phyloP scores from a whole-genome alignment of 2,797 vertebrate genomes.

The Crax fasciolata region DNA sequence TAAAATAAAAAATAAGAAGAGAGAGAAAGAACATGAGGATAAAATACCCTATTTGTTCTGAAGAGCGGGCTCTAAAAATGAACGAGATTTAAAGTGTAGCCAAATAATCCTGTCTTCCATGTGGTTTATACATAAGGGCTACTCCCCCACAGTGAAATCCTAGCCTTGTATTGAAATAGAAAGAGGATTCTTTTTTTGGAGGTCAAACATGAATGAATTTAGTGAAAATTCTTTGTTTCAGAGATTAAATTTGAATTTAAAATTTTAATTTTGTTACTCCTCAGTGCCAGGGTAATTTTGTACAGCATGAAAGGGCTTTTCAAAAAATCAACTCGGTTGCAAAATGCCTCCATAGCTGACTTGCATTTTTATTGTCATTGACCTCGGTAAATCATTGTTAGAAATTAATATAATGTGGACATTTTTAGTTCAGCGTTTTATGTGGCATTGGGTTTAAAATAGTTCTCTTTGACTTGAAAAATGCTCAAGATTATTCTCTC shows the following conservation, averaged over 20 bases:
- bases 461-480: constrained; percentile 62
- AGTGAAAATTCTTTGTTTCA: neutral
- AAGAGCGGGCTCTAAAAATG: constrained; percentile 50
- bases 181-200: constrained; percentile 28
- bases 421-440: neutral
- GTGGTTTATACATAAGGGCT: neutral
- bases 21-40: neutral
- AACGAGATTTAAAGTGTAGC: constrained; percentile 65
- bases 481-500: constrained; percentile 31
- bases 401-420: constrained; percentile 71
- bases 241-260: neutral
- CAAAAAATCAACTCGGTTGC: constrained; percentile 15
- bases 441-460: constrained; percentile 24
- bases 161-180: constrained; percentile 2
- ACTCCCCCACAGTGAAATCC: constrained; percentile 43
- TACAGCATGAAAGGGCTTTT: constrained; percentile 17
- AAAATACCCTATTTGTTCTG: constrained; percentile 60
- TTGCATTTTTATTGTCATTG: constrained; percentile 69
- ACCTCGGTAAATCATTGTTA: constrained; percentile 78
- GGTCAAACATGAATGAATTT: constrained; percentile 21
- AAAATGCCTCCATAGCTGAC: constrained; percentile 51
- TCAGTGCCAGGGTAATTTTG: neutral
- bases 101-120: constrained; percentile 23
- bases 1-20: neutral
- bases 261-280: neutral